Evolutionary conservation across 2,888 invertebrate genomes (phyloP), one percentile per base, ranked within the genome.

Genomic region (Meiosimyza decipiens): DNA sequence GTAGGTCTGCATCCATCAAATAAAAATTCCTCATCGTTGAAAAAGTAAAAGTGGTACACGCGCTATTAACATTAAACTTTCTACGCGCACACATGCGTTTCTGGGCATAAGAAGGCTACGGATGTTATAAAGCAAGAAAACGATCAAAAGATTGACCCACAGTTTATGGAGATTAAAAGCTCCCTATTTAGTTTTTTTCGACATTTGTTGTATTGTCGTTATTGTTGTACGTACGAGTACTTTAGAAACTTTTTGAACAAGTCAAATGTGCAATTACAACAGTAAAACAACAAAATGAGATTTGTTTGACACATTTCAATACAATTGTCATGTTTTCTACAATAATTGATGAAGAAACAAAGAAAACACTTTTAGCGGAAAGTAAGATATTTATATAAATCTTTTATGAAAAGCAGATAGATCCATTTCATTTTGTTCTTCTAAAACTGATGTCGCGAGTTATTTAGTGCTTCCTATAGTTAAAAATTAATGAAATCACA

Each of bases 1-100:
- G 33, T 40, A 16, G 40, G 52, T 67, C 57, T 57, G 22, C 15
- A 54, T 54, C 47, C 62, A 50, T 60, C 60, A 65, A 65, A 74
- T 72, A 74, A 74, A 74, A 74, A 74, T 74, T 74, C 74, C 74
- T 72, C 54, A 52, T 22, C 66, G 69, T 66, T 59, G 71, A 71
- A 71, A 74, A 74, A 74, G 74, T 71, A 74, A 74, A 74, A 74
- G 74, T 71, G 59, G 63, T 50, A 60, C 72, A 71, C 72, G 71
- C 40, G 51, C 65, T 51, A 59, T 57, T 13, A 40, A 55, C 54
- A 18, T n/a, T 51, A 51, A 22, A 60, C 59, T 68, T 68, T 59
- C 68, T 62, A 62, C 51, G 47, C n/a, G 9, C 33, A 47, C 15
- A n/a, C 16, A 16, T 7, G 16, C 15, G 6, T 11, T 33, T 40